phyloP scores from a whole-genome alignment of 2,888 invertebrate genomes.

The Volucella inflata region DNA sequence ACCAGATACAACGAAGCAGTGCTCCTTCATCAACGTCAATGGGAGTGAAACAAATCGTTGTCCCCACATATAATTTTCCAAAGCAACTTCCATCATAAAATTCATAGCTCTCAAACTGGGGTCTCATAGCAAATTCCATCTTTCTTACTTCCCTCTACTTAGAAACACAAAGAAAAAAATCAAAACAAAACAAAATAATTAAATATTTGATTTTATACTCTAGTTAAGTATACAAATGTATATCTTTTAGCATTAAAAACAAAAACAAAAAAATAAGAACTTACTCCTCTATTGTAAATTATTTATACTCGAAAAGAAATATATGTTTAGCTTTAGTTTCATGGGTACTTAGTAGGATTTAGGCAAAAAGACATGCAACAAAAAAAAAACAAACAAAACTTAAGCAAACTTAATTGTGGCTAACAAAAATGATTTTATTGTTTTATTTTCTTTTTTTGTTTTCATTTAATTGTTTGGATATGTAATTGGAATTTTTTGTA shows the following conservation, averaged over 20 bases:
- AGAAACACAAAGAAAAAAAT: conserved; percentile 2
- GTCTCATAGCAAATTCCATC: background rate
- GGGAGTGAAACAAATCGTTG: too few relatives aligned
- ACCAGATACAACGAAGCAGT: too few relatives aligned
- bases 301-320: conserved; percentile 24
- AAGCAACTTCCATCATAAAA: too few relatives aligned
- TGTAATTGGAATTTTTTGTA: conserved; percentile 10
- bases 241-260: conserved; percentile 25
- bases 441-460: background rate
- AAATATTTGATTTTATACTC: conserved; percentile 40
- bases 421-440: conserved; percentile 10
- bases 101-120: too few relatives aligned
- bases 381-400: conserved; percentile 1
- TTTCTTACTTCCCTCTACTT: background rate
- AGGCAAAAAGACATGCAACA: conserved; percentile 48
- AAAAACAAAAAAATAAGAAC: conserved; percentile 22
- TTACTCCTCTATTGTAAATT: conserved; percentile 57
- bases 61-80: too few relatives aligned
- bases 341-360: conserved; percentile 57
- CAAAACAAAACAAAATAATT: conserved; percentile 1
- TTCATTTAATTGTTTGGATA: conserved; percentile 26
- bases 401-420: conserved; percentile 1
- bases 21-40: too few relatives aligned
- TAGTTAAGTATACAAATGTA: conserved; percentile 34
- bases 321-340: conserved; percentile 59